A percentile compares a stretch with the other conserved stretches of the same genome.
Evolutionary conservation across 1,140 invertebrate species (phyloP).

Genomic region (Heterodera carotae): DNA sequence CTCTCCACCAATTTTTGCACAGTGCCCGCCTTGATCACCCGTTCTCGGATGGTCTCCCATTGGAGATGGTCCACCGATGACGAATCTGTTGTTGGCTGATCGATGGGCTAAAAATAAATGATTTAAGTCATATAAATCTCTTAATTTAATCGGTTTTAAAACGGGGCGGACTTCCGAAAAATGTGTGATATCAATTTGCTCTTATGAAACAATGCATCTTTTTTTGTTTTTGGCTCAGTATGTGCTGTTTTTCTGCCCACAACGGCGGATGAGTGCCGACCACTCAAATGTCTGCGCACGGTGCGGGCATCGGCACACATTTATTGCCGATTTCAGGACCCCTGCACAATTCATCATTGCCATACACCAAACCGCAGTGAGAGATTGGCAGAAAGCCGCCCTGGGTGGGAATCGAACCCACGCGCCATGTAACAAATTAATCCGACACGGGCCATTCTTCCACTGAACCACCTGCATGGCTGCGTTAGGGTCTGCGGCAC

Average conservation of each 20-base stretch:
- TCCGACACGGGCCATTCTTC: too few species aligned
- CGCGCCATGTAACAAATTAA: too few species aligned
- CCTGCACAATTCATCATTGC: slow-evolving; percentile 46
- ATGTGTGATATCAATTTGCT: too few species aligned
- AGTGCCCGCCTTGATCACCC: slow-evolving; percentile 93
- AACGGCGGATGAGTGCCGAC: neutral
- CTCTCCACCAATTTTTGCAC: slow-evolving; percentile 79
- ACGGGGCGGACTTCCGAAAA: too few species aligned
- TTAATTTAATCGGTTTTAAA: too few species aligned
- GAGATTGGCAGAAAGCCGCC: slow-evolving; percentile 29
- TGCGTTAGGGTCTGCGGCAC: too few species aligned
- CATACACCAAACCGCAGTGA: too few species aligned
- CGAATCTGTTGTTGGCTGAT: slow-evolving; percentile 56
- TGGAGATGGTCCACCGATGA: slow-evolving; percentile 83
- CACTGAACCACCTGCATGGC: too few species aligned
- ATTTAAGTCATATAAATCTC: too few species aligned
- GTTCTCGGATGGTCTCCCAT: slow-evolving; percentile 96
- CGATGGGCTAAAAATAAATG: slow-evolving; percentile 40
- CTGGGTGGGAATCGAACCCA: slow-evolving; percentile 40
- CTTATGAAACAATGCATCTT: too few species aligned
- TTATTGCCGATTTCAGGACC: slow-evolving; percentile 41
- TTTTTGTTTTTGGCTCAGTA: slow-evolving; percentile 20
- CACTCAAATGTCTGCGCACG: neutral
- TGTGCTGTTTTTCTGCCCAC: slow-evolving; percentile 35
- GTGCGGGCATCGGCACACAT: slow-evolving; percentile 35